A percentile compares a stretch with the other conserved stretches of the same genome.
phyloP scores from a whole-genome alignment of 2,888 invertebrate genomes.

The Rhynchonema sp. region DNA sequence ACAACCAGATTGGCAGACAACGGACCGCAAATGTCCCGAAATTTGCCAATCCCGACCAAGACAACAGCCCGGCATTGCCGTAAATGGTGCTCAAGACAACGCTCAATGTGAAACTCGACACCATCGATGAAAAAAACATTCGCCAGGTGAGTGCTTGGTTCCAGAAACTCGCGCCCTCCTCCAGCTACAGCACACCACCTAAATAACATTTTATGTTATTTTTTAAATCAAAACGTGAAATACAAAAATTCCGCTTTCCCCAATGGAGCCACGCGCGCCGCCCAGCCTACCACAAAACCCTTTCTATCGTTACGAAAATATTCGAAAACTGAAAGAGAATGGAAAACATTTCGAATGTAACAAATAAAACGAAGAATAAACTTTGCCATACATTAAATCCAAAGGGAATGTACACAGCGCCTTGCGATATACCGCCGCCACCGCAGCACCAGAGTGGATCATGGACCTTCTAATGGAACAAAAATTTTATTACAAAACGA shows the following conservation, averaged over 20 bases:
- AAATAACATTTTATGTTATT: too few relatives aligned
- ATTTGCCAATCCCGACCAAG: conserved; percentile 61
- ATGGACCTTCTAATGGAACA: conserved; percentile 68
- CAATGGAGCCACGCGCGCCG: conserved; percentile 59
- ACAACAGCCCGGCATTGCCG: conserved; percentile 41
- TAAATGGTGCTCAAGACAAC: conserved; percentile 61
- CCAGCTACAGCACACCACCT: conserved; percentile 84
- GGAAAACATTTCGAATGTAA: too few relatives aligned
- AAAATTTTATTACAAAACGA: not conserved
- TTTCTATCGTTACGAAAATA: conserved; percentile 90
- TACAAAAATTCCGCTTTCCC: too few relatives aligned
- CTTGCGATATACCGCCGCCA: conserved; percentile 91
- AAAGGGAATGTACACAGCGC: conserved; percentile 37
- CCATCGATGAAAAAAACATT: conserved; percentile 84
- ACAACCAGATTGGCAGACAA: too few relatives aligned
- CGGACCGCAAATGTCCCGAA: conserved; percentile 83
- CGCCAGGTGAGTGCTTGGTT: conserved; percentile 92
- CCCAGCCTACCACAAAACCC: conserved; percentile 94
- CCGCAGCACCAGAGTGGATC: conserved; percentile 93
- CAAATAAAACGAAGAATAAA: too few relatives aligned
- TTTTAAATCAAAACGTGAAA: too few relatives aligned
- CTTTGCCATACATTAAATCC: conserved; percentile 30
- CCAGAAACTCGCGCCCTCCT: conserved; percentile 97
- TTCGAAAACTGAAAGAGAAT: too few relatives aligned
- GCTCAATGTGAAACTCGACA: conserved; percentile 82